Evolutionary conservation across 23 tunicate genomes (phyloP), one percentile per base, ranked within the genome.

Genomic region (Styela plicata): DNA sequence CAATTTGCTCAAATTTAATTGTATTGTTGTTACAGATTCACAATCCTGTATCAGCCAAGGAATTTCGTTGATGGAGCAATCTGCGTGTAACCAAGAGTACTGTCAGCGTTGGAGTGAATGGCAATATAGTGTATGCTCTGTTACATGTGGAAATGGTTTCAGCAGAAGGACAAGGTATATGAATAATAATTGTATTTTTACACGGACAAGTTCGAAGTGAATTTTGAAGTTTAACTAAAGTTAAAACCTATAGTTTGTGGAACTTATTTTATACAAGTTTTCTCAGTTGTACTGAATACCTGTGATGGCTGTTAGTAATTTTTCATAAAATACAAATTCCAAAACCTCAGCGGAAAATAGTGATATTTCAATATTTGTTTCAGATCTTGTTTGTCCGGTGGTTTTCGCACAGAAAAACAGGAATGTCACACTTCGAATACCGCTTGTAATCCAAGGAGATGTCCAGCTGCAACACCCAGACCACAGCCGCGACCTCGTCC

Each of bases 111-210:
- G 71, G 71, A 67, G 71, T 24, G 0, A 19, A 27, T 67, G 71
- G 71, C 16, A 27, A 25, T 67, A 25, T 0, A 29, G 71, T 22
- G 31, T 22, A 16, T 67, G 71, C 24, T 67, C 71, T 67, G 71
- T 29, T 13, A 67, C 71, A 16, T 67, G 71, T 67, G 71, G 71
- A 67, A 27, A 67, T 25, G 71, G 71, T 18, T 25, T 29, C 30
- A 67, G 16, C 17, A 67, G 16, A 67, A 27, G 71, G 22, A 67
- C 71, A 29, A 67, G 71, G 71, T 67, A 67, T 18, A 67, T 18
- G 1, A 1, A 62, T 62, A 21, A 62, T 62, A 23, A 62, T 62
- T 62, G n/a, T 21, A 62, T 62, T n/a, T 62, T 21, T n/a, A 62
- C 21, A 22, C n/a, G 65, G 65, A 62, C 21, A 62, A 23, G 65